These are phyloP conservation scores for Branchinecta lynchi DNA, from an alignment of 1,140 invertebrate species.

Conservation along the genomic window DNA sequence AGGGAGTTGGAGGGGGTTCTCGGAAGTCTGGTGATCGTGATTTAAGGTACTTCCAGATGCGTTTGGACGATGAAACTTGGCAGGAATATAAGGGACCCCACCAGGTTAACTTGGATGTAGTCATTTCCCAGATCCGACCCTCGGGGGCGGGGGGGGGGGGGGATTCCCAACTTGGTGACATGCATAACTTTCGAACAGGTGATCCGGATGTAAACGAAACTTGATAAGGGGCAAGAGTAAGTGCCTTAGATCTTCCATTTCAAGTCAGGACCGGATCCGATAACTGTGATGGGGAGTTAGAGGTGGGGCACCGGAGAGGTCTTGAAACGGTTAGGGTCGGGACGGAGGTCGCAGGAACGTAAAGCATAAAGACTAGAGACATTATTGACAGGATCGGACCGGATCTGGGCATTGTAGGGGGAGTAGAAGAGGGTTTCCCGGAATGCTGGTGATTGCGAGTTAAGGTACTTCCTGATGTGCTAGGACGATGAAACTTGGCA, in stretches of 20 bases:
- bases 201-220: not conserved
- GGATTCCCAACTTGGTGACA: not conserved
- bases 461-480: too few relatives aligned
- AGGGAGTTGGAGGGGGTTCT: too few relatives aligned
- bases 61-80: slow-evolving; percentile 2
- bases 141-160: not conserved
- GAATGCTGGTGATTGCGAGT: too few relatives aligned
- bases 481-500: too few relatives aligned
- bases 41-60: too few relatives aligned
- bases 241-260: not conserved
- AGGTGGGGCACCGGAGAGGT: not conserved
- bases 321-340: not conserved
- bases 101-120: not conserved
- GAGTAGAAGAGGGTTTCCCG: too few relatives aligned
- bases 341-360: too few relatives aligned
- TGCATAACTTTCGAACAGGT: not conserved
- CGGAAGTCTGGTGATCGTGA: too few relatives aligned
- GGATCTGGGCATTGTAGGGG: too few relatives aligned
- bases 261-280: not conserved
- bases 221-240: not conserved
- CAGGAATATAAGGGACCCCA: not conserved
- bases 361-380: too few relatives aligned
- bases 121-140: not conserved
- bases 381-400: too few relatives aligned
- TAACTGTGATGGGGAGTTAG: not conserved